Percentiles rank a stretch among this genome's conserved stretches.
Conservation (phyloP, 2,797 vertebrate species). For the Rhinichthys osculus region DNA sequence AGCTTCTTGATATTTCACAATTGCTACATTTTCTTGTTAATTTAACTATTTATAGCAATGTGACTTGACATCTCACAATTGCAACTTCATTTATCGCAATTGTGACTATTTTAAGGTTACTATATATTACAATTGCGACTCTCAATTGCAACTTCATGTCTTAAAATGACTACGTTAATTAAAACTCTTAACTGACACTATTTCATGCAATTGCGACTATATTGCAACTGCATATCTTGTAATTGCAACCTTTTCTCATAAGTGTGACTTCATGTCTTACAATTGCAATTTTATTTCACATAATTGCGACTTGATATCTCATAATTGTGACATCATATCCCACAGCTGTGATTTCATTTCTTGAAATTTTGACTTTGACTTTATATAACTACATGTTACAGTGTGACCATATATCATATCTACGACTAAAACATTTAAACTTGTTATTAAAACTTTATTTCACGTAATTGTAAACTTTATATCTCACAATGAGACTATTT, state of each 20-base stretch:
- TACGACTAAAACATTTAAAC: background rate
- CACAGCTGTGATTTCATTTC: background rate
- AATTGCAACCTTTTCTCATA: too few species aligned
- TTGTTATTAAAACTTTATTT: background rate
- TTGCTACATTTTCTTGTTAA: background rate
- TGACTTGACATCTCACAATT: background rate
- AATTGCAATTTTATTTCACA: background rate
- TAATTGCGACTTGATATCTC: background rate
- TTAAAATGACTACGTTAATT: background rate
- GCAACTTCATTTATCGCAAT: background rate
- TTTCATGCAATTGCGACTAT: background rate
- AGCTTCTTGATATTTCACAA: background rate
- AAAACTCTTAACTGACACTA: background rate
- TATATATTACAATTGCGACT: background rate
- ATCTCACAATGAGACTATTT: background rate
- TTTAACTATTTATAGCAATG: background rate
- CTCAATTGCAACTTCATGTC: background rate
- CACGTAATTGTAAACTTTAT: background rate
- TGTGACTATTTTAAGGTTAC: background rate
- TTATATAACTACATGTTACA: background rate
- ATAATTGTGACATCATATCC: background rate
- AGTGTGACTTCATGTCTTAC: background rate
- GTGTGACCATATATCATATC: background rate
- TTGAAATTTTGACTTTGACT: background rate
- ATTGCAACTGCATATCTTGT: too few species aligned